Evolutionary conservation across 2,113 vertebrate genomes (phyloP), one percentile per base, ranked within the genome.

Genomic region (Tichodroma muraria): DNA sequence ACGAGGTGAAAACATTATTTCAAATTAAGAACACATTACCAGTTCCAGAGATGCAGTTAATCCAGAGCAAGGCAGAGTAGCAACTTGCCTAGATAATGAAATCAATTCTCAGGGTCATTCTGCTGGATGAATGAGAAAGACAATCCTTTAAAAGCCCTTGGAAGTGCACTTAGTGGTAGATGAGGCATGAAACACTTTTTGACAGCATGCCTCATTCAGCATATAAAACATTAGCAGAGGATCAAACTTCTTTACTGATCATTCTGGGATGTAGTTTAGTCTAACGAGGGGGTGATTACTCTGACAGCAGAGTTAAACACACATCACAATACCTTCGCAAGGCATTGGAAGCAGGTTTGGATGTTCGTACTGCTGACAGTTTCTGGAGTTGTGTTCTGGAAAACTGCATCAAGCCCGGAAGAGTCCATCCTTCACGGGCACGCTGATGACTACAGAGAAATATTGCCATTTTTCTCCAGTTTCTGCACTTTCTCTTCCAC

Each of bases 101-200:
- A 83, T 79, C 71, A 77, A 23, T 66, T 69, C 56, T 80, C 53
- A 83, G 89, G 79, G 80, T 89, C 86, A 52, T 88, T 65, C 77
- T 71, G 47, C 7, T 19, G 64, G 53, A n/a, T 73, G 37, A 85
- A 54, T 13, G 73, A 76, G 73, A 86, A n/a, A 70, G 11, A 76
- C 25, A 71, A 73, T 57, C 31, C 40, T 85, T 76, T 56, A 81
- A 93, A 70, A 90, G 64, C 49, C 50, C 73, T 87, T 93, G n/a
- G 42, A 88, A 69, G 49, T 33, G 61, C 53, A 63, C 54, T 73
- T 71, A 72, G 68, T 53, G 78, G 88, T 61, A 94, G 70, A 80
- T 81, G 70, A 91, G 59, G 71, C 94, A 93, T 47, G 56, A 89
- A 89, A 84, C 24, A 16, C 64, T 82, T 91, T 76, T 66, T 92